Evolutionary conservation across 2,888 invertebrate genomes (phyloP).

Genomic region (Clivina fossor): DNA sequence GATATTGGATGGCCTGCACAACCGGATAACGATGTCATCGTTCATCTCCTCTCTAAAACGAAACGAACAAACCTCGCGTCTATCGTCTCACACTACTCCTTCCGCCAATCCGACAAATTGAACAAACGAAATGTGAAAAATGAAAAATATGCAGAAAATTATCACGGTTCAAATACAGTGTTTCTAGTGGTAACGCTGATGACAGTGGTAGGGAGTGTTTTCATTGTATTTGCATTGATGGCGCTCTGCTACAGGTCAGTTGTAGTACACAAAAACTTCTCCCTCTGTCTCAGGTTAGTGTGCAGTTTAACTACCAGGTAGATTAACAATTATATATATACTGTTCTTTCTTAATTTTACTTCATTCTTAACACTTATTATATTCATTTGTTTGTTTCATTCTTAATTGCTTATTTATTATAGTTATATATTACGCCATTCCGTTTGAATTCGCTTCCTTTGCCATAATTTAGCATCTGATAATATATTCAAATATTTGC

Average conservation of each 20-base stretch:
- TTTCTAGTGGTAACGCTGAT: constrained; percentile 97
- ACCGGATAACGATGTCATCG: constrained; percentile 43
- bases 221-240: constrained; percentile 97
- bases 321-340: too few relatives aligned
- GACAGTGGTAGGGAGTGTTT: constrained; percentile 99
- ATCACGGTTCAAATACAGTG: constrained; percentile 96
- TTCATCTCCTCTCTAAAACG: constrained; percentile 52
- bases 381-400: constrained; percentile 23
- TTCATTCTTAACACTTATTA: constrained; percentile 54
- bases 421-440: constrained; percentile 39
- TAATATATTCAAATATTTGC: too few relatives aligned
- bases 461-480: constrained; percentile 42
- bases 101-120: constrained; percentile 37
- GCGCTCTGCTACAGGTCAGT: constrained; percentile 99
- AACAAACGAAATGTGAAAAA: too few relatives aligned
- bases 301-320: constrained; percentile 81
- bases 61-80: constrained; percentile 51
- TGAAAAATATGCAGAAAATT: too few relatives aligned
- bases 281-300: constrained; percentile 98
- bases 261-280: constrained; percentile 98
- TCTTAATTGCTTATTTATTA: constrained; percentile 3
- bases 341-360: constrained; percentile 48
- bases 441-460: constrained; percentile 54
- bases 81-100: constrained; percentile 46
- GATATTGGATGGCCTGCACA: constrained; percentile 41